phyloP scores from a whole-genome alignment of 2,888 invertebrate genomes.

The Patella depressa region DNA sequence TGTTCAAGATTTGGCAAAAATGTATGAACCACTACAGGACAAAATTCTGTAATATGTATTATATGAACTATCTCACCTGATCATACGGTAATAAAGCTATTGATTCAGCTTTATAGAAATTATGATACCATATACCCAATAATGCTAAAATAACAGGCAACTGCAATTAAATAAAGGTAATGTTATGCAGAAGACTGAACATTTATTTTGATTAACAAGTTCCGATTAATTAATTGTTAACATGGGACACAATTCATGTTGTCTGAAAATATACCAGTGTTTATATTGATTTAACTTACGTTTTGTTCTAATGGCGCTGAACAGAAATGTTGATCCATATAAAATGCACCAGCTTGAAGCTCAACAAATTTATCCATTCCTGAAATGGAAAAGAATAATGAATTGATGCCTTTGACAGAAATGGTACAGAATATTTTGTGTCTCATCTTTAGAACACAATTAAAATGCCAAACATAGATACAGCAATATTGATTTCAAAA shows the following conservation, averaged over 20 bases:
- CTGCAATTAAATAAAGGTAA: conserved; percentile 73
- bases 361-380: conserved; percentile 92
- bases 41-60: not conserved
- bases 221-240: too few relatives aligned
- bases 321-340: conserved; percentile 93
- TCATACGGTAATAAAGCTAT: conserved; percentile 98
- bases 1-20: not conserved
- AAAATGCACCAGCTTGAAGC: conserved; percentile 90
- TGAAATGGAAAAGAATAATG: conserved; percentile 32
- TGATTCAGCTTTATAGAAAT: conserved; percentile 95
- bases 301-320: conserved; percentile 90
- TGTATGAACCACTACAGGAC: not conserved
- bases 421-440: too few relatives aligned
- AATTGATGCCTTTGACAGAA: not conserved
- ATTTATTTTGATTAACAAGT: too few relatives aligned
- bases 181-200: too few relatives aligned
- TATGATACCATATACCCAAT: conserved; percentile 86
- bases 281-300: conserved; percentile 75
- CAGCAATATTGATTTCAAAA: too few relatives aligned
- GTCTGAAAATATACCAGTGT: not conserved
- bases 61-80: conserved; percentile 75
- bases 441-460: too few relatives aligned
- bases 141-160: conserved; percentile 93
- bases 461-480: too few relatives aligned
- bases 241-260: not conserved